Percentiles rank a stretch among this genome's conserved stretches.
These are phyloP conservation scores for Trachops cirrhosus DNA, from an alignment of 2,797 vertebrate genomes.

Conservation along the genomic window DNA sequence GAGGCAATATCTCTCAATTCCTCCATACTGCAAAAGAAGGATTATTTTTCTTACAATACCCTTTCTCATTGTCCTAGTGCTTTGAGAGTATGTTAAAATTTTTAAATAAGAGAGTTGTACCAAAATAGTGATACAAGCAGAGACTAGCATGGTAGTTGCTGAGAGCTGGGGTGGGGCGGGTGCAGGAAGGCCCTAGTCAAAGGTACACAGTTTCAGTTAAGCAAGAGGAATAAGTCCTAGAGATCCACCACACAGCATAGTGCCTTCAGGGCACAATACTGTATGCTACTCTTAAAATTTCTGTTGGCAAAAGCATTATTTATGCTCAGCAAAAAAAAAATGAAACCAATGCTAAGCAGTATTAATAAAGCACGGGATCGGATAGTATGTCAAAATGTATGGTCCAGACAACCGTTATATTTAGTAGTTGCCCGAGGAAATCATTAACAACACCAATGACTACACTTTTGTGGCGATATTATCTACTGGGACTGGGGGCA, in stretches of 20 bases:
- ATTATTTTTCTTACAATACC: not conserved
- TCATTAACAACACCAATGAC: not conserved
- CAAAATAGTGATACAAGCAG: not conserved
- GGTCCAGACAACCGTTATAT: not conserved
- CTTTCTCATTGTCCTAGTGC: not conserved
- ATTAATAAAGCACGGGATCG: not conserved
- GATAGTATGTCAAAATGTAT: not conserved
- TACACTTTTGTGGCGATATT: not conserved
- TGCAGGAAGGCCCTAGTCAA: too few relatives aligned
- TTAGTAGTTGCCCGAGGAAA: not conserved
- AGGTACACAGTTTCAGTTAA: not conserved
- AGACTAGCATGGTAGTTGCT: not conserved
- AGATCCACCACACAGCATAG: not conserved
- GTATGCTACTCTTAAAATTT: not conserved
- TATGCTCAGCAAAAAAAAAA: not conserved
- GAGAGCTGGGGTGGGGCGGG: too few relatives aligned
- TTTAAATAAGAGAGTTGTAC: not conserved
- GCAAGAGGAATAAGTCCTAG: not conserved
- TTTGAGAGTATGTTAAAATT: not conserved
- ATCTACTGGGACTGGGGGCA: not conserved
- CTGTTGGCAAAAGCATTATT: not conserved
- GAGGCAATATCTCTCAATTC: not conserved
- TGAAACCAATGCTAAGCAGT: not conserved
- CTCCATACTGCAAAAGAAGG: not conserved
- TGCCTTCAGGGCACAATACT: not conserved